Percentiles rank a stretch among this genome's conserved stretches.
Conservation (phyloP, 2,797 vertebrate species). For the Hippocampus kuda region DNA sequence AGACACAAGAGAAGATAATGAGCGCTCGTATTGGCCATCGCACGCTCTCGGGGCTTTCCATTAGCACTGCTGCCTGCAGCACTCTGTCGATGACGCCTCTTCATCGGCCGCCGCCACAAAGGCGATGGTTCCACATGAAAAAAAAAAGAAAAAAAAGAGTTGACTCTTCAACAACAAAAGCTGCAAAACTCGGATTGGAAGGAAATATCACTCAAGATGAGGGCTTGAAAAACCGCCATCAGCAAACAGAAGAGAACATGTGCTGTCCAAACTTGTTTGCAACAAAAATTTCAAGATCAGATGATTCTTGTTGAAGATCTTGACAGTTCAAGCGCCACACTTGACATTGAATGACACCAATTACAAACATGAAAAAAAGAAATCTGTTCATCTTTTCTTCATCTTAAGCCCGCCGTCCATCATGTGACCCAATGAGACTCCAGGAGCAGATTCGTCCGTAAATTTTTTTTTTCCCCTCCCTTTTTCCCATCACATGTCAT, state of each 20-base stretch:
- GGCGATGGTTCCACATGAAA: background rate
- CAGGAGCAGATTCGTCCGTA: background rate
- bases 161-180: background rate
- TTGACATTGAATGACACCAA: too few relatives aligned
- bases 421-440: background rate
- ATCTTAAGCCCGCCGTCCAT: background rate
- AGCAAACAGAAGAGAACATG: background rate
- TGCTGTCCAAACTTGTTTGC: too few relatives aligned
- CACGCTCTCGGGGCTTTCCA: conserved; percentile 51
- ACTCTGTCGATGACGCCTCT: conserved; percentile 6
- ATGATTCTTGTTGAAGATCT: too few relatives aligned
- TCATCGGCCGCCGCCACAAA: background rate
- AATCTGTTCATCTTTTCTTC: background rate
- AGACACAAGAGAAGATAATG: conserved; percentile 70
- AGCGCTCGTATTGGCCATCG: conserved; percentile 60
- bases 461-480: background rate
- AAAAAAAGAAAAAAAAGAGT: background rate
- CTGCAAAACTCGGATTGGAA: background rate
- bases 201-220: background rate
- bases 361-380: too few relatives aligned
- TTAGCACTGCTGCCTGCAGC: conserved; percentile 53
- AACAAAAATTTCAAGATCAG: too few relatives aligned
- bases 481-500: conserved; percentile 13
- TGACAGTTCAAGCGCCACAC: too few relatives aligned
- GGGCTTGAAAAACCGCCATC: too few relatives aligned